These are phyloP conservation scores for Peromyscus aztecus DNA, from an alignment of 2,797 vertebrate genomes.

Conservation along the genomic window DNA sequence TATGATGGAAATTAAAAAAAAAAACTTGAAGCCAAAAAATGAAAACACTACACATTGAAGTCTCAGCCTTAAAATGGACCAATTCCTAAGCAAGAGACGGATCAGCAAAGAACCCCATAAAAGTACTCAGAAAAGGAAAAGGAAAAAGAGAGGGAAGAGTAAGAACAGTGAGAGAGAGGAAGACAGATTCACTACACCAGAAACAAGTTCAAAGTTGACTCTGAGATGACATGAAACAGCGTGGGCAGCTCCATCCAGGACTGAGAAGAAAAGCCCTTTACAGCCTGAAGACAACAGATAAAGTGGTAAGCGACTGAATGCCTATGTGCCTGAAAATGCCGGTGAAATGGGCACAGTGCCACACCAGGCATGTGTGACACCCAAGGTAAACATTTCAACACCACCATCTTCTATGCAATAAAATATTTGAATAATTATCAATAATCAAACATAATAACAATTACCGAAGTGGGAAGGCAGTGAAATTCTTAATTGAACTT, in stretches of 20 bases:
- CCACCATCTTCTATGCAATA: neutral
- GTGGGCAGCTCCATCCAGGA: neutral
- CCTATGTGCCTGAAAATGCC: neutral
- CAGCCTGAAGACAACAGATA: neutral
- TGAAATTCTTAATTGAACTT: conserved; percentile 1
- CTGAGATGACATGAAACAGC: too few relatives aligned
- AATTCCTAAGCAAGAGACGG: neutral
- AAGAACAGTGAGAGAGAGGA: neutral
- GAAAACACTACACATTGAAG: neutral
- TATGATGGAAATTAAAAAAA: neutral
- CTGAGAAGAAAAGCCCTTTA: neutral
- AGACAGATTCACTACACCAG: neutral
- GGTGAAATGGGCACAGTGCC: neutral
- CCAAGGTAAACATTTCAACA: neutral
- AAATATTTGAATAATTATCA: neutral
- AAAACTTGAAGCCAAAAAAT: neutral
- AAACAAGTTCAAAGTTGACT: neutral
- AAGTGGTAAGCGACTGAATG: neutral
- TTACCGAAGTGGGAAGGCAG: neutral
- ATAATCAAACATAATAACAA: conserved; percentile 41
- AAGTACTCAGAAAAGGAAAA: neutral
- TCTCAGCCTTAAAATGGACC: neutral
- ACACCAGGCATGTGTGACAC: neutral
- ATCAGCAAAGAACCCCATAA: too few relatives aligned
- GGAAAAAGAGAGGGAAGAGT: neutral